Base-by-base conservation (phyloP, 30 jellyfish, hydroid and myxozoan genomes). In the Aurelia sp. region DNA sequence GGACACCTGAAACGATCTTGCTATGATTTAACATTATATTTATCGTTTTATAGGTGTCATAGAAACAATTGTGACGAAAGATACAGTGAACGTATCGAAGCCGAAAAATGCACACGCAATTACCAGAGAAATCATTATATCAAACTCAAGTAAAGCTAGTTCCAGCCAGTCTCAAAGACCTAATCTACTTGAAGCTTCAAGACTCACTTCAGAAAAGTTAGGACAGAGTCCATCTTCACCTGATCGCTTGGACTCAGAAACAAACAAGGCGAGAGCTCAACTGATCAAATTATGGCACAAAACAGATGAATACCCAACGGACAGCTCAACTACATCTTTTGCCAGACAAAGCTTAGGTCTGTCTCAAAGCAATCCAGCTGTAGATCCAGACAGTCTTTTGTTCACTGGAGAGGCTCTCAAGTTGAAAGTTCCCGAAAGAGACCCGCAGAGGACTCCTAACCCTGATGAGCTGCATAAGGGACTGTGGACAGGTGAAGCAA, bases 381-480 rank as follows among this genome's bases (percentile, higher is more conserved):
- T 52, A 24, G 66, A 48, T 53, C 58, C 21, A 35, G 60, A 76
- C 48, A 20, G 33, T 22, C 30, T 57, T 8, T 53, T 48, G 18
- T 58, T 8, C 48, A 66, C 74, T 3, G 85, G 77, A 8, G 72
- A 67, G 47, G 78, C 66, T 18, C 58, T 70, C 10, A 67, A 60
- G 30, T 59, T 57, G 33, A 41, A 63, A 16, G 33, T 52, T 8
- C 76, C 76, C 5, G 66, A 33, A 6, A 82, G 84, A 31, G 85
- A 83, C 31, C 80, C 86, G 13, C 61, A 44, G 5, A 83, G 59
- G 33, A 81, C 27, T 51, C 84, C 86, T 16, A 72, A 83, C 44
- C 92, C 92, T 6, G 92, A 83, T 71, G 80, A 69, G 86, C 59
- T 71, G 27, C 66, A 83, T 57, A 74, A 64, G 8, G 90, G 90